Conservation (phyloP, 2,113 vertebrate genomes). For the Jacana jacana region DNA sequence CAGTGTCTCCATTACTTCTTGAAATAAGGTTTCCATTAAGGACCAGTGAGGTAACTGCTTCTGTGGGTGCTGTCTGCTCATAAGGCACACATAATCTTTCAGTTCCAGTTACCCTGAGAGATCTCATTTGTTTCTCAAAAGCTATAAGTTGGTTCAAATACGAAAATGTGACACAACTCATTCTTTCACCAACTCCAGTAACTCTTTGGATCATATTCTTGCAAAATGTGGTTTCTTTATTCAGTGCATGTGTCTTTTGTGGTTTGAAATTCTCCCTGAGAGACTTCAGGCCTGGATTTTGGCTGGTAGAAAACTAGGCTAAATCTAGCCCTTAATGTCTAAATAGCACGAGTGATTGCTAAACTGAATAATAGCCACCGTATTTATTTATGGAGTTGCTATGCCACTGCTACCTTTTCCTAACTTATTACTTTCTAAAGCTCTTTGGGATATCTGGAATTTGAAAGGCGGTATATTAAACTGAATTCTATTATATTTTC, state of each 20-base stretch:
- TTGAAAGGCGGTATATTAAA: slow-evolving; percentile 49
- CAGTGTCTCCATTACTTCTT: slow-evolving; percentile 30
- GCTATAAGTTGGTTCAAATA: not conserved
- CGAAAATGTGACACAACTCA: not conserved
- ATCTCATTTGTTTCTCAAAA: not conserved
- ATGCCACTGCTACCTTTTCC: not conserved
- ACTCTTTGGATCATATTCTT: not conserved
- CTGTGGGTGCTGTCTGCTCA: not conserved
- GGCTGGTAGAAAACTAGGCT: not conserved
- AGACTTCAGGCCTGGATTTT: not conserved
- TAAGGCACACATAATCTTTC: slow-evolving; percentile 2
- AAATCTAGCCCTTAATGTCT: slow-evolving; percentile 25
- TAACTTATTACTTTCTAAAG: slow-evolving; percentile 45
- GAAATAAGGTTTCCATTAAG: slow-evolving; percentile 43
- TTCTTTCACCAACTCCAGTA: not conserved
- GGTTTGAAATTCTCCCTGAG: not conserved
- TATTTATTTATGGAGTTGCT: slow-evolving; percentile 39
- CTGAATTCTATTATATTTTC: slow-evolving; percentile 35
- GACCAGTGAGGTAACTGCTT: slow-evolving; percentile 25
- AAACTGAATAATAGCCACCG: slow-evolving; percentile 4
- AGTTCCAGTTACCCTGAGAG: slow-evolving; percentile 25
- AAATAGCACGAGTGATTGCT: slow-evolving; percentile 25
- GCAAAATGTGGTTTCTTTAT: slow-evolving; percentile 13
- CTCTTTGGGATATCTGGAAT: slow-evolving; percentile 41
- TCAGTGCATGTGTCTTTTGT: not conserved